Evolutionary conservation across 2,113 vertebrate genomes (phyloP), one percentile per base, ranked within the genome.

Genomic region (Symphodus melops): DNA sequence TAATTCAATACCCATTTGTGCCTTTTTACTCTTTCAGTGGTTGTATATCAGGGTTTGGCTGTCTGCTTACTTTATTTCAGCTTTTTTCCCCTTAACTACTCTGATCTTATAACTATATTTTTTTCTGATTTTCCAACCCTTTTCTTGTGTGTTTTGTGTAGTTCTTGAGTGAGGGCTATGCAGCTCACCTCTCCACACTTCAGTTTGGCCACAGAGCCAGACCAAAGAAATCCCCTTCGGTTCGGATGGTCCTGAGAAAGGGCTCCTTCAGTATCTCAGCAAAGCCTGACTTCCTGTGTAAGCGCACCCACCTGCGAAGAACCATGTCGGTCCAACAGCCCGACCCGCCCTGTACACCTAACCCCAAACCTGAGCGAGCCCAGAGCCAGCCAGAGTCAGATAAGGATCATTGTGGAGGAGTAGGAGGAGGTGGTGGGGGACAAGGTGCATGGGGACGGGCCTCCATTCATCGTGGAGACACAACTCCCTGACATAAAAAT

Each of bases 281-380:
- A 0, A 98, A 99, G 76, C 96, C 98, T 0, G 98, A 99, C 88
- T 99, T 98, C 83, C 91, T 99, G 84, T 96, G 97, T 61, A 99
- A 99, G 88, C 95, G 97, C 76, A 97, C 95, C 70, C 98, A 99
- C 79, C 94, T 99, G 79, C 97, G 97, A 37, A 91, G 97, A 85
- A 97, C 97, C 86, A 96, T 98, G 96, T 98, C 97, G 0, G 98
- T 99, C 17, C 97, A 99, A 90, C 98, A 99, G 71, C 96, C 97
- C 0, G 96, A 98, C 72, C 98, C 97, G 0, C 98, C 97, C 0
- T 94, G 94, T 25, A 77, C 90, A 0, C 74, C 90, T 73, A 96
- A 96, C 89, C 98, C 96, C 77, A 98, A 99, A 85, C 97, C 98
- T 0, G 98, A 99, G 91, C 93, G 98, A 36, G 97, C 98, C 39